Conservation (phyloP, 2,888 invertebrate genomes). For the Agrochola lychnidis region DNA sequence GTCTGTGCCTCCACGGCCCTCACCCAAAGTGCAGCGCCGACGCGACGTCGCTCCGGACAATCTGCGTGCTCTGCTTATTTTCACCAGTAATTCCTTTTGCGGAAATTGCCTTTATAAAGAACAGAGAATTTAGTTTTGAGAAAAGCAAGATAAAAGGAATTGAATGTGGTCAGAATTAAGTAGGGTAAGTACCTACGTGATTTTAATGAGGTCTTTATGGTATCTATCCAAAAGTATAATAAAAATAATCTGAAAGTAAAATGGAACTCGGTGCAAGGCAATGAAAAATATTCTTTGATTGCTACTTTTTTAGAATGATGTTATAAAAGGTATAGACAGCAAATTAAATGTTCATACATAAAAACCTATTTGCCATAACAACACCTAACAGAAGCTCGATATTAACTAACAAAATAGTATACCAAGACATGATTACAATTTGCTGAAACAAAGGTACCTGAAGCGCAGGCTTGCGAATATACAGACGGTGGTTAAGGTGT, state of each 20-base stretch:
- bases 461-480: constrained; percentile 33
- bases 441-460: constrained; percentile 26
- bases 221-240: not conserved
- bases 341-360: not conserved
- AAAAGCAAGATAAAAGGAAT: constrained; percentile 75
- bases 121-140: constrained; percentile 83
- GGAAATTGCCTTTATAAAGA: constrained; percentile 90
- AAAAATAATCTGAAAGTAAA: not conserved
- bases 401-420: constrained; percentile 19
- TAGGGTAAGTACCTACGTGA: constrained; percentile 3
- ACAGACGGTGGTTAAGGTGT: constrained; percentile 43
- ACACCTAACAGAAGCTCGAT: not conserved
- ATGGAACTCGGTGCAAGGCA: not conserved
- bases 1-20: constrained; percentile 82
- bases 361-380: not conserved
- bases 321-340: not conserved
- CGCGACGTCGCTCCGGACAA: constrained; percentile 89
- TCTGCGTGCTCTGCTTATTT: constrained; percentile 91
- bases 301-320: not conserved
- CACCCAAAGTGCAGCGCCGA: constrained; percentile 86
- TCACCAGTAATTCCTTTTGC: constrained; percentile 89
- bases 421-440: constrained; percentile 31
- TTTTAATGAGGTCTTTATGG: constrained; percentile 12
- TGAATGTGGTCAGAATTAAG: constrained; percentile 54
- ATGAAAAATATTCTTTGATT: not conserved